These are phyloP conservation scores for Siniperca knerii DNA, from an alignment of 2,113 vertebrate species.

Conservation along the genomic window DNA sequence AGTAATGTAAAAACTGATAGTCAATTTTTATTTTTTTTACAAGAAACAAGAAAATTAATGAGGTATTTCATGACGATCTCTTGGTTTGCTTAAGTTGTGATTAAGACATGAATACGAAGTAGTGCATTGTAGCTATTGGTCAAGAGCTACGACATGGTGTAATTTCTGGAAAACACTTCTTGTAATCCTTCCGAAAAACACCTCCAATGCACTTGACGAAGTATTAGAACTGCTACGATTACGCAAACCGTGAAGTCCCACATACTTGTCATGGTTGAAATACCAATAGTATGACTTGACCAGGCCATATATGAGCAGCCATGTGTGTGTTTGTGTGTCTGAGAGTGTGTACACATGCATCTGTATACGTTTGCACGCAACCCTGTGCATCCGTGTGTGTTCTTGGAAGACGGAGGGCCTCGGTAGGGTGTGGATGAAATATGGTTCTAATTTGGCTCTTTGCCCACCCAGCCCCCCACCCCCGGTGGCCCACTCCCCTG, in stretches of 20 bases:
- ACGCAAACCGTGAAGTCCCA: constrained; percentile 58
- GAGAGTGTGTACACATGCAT: constrained; percentile 39
- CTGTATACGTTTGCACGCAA: constrained; percentile 56
- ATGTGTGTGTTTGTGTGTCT: constrained; percentile 20
- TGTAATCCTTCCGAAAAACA: constrained; percentile 25
- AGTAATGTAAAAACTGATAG: neutral
- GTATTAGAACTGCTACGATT: constrained; percentile 29
- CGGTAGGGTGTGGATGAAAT: constrained; percentile 63
- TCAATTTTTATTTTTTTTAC: too few species aligned
- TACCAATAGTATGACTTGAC: constrained; percentile 65
- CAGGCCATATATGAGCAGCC: constrained; percentile 32
- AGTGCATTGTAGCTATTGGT: constrained; percentile 1
- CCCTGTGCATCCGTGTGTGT: constrained; percentile 53
- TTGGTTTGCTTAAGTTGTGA: constrained; percentile 7
- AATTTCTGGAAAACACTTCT: constrained; percentile 28
- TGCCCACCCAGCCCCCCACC: constrained; percentile 29
- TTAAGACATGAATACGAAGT: neutral
- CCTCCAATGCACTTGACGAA: constrained; percentile 2
- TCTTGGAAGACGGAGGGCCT: constrained; percentile 49
- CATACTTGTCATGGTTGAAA: constrained; percentile 74
- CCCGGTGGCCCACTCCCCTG: constrained; percentile 38
- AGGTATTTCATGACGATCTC: constrained; percentile 6
- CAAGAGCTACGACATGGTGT: constrained; percentile 23
- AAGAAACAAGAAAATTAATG: constrained; percentile 2
- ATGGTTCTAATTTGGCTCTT: constrained; percentile 79